Conservation (phyloP, 30 jellyfish, hydroid and myxozoan species). For the Aurelia aurita region DNA sequence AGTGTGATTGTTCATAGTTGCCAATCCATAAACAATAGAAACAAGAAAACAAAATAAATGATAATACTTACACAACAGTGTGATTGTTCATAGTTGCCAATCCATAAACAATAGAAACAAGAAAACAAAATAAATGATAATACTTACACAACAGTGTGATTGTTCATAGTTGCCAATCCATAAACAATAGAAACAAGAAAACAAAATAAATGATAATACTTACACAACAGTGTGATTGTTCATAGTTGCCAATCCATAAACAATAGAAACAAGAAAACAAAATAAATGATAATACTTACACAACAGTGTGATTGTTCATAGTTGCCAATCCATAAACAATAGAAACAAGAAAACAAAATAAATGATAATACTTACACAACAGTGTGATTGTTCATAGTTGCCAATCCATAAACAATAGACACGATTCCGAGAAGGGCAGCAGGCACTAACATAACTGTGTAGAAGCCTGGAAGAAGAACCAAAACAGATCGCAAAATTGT, state of each 20-base stretch:
- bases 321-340: slow-evolving; percentile 80
- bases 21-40: too few relatives aligned
- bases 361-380: slow-evolving; percentile 46
- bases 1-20: too few relatives aligned
- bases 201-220: too few relatives aligned
- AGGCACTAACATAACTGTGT: slow-evolving; percentile 74
- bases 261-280: slow-evolving; percentile 10
- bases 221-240: slow-evolving; percentile 6
- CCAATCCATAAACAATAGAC: slow-evolving; percentile 71
- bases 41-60: too few relatives aligned
- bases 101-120: too few relatives aligned
- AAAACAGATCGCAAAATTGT: neutral
- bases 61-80: too few relatives aligned
- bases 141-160: too few relatives aligned
- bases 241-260: slow-evolving; percentile 78
- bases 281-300: slow-evolving; percentile 30
- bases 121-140: too few relatives aligned
- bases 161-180: too few relatives aligned
- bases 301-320: slow-evolving; percentile 33
- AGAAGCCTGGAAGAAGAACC: slow-evolving; percentile 51
- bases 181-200: too few relatives aligned
- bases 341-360: neutral
- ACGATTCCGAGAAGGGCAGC: slow-evolving; percentile 77
- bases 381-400: slow-evolving; percentile 50
- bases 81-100: too few relatives aligned